Evolutionary conservation across 1,140 invertebrate species (phyloP), one percentile per base, ranked within the genome.

Genomic region (Hydropsyche tenuis): DNA sequence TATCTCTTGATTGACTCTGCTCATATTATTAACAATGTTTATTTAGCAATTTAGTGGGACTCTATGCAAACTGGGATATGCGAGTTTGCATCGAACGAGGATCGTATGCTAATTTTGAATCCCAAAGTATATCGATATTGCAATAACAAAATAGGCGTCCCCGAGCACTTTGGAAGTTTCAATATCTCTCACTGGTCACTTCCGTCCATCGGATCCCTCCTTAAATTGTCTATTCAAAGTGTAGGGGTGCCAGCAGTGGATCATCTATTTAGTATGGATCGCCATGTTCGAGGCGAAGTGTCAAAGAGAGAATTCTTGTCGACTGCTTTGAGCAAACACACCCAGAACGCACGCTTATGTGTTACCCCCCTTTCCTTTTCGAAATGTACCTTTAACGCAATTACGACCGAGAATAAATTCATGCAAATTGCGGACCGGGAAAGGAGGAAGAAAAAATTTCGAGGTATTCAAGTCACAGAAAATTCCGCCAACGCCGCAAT

Each of bases 211-310:
- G 72, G 68, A 60, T 18, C 65, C 70, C 64, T 70, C 23, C 46
- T 18, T 72, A 72, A 62, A 77, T 74, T 77, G 73, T 77, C 73
- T 74, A 74, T 77, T 77, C 75, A 74, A 77, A 73, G 73, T 69
- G 69, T 37, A 11, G 25, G 48, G 68, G 68, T 53, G 37, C 46
- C 42, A 6, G 18, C 45, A 37, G 30, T 43, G 30, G 53, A 69
- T 71, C 48, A 76, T 72, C 75, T 77, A 74, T 77, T 77, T 77
- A 77, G 75, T 77, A 77, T 77, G 75, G 75, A 77, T 72, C 73
- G 63, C 70, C 68, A 64, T 72, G 75, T 74, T 73, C 74, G 73
- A 73, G 74, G 75, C 74, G 75, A 77, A 69, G 75, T 77, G 73
- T 77, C 73, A 77, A 77, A 76, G 75, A 73, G 75, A 66, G 70